phyloP scores from a whole-genome alignment of 2,888 invertebrate species.

The Eulithis prunata region DNA sequence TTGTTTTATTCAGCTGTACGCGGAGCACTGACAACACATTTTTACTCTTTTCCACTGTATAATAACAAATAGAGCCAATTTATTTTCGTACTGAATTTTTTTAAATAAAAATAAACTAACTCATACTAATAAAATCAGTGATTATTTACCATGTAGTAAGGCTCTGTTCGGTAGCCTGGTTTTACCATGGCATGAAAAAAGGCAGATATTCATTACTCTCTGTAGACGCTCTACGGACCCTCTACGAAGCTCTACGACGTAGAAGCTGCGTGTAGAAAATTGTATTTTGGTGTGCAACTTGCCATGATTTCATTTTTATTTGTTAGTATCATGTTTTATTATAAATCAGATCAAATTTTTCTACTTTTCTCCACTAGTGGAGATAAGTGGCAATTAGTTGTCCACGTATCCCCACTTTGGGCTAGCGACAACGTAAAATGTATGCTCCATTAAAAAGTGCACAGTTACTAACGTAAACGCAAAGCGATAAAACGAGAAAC shows the following conservation, averaged over 20 bases:
- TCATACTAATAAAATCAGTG: too few relatives aligned
- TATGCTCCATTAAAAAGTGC: conserved; percentile 14
- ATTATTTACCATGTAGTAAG: too few relatives aligned
- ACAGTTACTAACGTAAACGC: conserved; percentile 8
- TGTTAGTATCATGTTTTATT: too few relatives aligned
- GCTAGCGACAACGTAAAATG: background rate
- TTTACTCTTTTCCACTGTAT: conserved; percentile 17
- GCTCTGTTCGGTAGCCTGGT: too few relatives aligned
- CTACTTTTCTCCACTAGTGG: too few relatives aligned
- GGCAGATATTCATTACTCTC: background rate
- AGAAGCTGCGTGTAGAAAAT: background rate
- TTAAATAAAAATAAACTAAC: too few relatives aligned
- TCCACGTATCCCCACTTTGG: too few relatives aligned
- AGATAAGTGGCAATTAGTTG: too few relatives aligned
- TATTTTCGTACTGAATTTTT: conserved; percentile 10
- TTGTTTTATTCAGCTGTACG: conserved; percentile 69
- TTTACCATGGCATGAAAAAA: too few relatives aligned
- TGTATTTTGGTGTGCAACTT: too few relatives aligned
- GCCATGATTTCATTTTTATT: too few relatives aligned
- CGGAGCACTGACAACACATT: conserved; percentile 23
- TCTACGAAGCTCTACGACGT: conserved; percentile 14
- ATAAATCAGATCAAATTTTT: too few relatives aligned
- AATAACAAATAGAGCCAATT: conserved; percentile 19
- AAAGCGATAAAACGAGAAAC: conserved; percentile 35
- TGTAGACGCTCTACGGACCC: conserved; percentile 15